phyloP scores from a whole-genome alignment of 2,113 vertebrate genomes.

The Elaphurus davidianus region DNA sequence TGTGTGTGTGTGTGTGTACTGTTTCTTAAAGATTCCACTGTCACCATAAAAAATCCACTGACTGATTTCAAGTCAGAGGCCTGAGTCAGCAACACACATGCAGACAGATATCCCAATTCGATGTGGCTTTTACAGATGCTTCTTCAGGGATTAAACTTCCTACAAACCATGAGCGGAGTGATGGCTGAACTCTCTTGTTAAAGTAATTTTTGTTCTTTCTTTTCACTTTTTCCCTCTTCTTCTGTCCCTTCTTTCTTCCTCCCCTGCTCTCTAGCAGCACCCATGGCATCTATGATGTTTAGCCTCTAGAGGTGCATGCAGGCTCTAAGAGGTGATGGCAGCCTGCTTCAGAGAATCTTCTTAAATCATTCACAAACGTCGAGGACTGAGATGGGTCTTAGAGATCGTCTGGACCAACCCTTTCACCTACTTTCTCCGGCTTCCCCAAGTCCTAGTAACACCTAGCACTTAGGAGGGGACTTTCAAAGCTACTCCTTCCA shows the following conservation, averaged over 20 bases:
- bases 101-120: not conserved
- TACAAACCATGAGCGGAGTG: not conserved
- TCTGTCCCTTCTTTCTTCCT: not conserved
- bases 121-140: not conserved
- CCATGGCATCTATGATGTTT: not conserved
- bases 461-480: not conserved
- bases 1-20: not conserved
- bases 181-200: not conserved
- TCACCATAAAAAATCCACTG: not conserved
- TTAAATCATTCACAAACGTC: not conserved
- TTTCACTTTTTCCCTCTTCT: not conserved
- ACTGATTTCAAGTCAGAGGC: not conserved
- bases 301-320: not conserved
- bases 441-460: not conserved
- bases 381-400: not conserved
- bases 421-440: not conserved
- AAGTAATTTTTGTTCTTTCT: not conserved
- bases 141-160: not conserved
- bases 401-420: not conserved
- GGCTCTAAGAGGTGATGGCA: no score
- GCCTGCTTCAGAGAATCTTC: not conserved
- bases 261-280: not conserved
- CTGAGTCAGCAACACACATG: not conserved
- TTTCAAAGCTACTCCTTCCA: conserved; percentile 14
- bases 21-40: not conserved